These are phyloP conservation scores for Boleophthalmus pectinirostris DNA, from an alignment of 2,113 vertebrate genomes.

Conservation along the genomic window DNA sequence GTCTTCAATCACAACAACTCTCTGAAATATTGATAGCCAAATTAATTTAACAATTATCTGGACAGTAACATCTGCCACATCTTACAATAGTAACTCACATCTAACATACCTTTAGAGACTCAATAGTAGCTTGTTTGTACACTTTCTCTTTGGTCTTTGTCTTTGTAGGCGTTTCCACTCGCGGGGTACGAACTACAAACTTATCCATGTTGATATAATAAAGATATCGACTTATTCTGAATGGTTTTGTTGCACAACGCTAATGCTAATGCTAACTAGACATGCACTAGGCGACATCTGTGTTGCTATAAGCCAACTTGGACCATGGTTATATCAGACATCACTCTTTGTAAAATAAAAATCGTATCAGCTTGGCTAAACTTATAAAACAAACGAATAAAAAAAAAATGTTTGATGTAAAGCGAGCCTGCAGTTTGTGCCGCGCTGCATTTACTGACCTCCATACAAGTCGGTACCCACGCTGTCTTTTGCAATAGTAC, in stretches of 20 bases:
- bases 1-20: constrained; percentile 96
- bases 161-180: constrained; percentile 62
- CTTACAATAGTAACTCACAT: not conserved
- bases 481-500: not conserved
- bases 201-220: constrained; percentile 81
- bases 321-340: not conserved
- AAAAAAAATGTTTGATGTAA: not conserved
- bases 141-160: constrained; percentile 61
- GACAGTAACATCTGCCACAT: not conserved
- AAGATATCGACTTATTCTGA: not conserved
- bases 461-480: not conserved
- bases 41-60: not conserved
- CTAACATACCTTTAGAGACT: constrained; percentile 87
- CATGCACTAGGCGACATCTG: not conserved
- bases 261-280: not conserved
- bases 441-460: not conserved
- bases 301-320: not conserved
- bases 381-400: not conserved
- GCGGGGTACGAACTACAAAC: constrained; percentile 82
- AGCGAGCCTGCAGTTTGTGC: not conserved
- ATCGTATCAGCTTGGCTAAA: not conserved
- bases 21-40: constrained; percentile 74
- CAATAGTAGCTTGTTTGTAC: constrained; percentile 88
- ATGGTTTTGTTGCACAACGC: not conserved
- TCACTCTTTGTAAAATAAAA: not conserved